phyloP scores from a whole-genome alignment of 2,797 vertebrate species.

The Pantherophis alleghaniensis region DNA sequence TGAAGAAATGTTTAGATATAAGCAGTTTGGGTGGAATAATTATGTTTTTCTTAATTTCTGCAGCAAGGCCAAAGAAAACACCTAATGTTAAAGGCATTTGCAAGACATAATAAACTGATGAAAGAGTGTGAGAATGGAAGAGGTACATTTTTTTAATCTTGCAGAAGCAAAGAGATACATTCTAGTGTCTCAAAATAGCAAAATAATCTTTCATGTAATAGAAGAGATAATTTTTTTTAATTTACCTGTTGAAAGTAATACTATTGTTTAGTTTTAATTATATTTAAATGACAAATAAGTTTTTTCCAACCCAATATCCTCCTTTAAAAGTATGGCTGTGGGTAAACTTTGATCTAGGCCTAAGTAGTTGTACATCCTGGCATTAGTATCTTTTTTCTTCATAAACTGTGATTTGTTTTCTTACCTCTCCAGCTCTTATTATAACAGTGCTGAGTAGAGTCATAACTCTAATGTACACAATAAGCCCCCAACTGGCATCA shows the following conservation, averaged over 20 bases:
- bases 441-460: background rate
- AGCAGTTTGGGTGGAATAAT: conserved; percentile 11
- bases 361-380: background rate
- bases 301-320: background rate
- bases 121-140: conserved; percentile 86
- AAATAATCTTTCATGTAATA: background rate
- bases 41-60: conserved; percentile 38
- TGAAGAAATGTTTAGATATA: conserved; percentile 8
- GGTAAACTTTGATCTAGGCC: background rate
- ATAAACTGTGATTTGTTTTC: conserved; percentile 41
- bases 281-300: background rate
- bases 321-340: background rate
- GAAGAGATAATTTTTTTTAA: background rate
- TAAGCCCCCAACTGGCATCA: background rate
- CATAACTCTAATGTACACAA: background rate
- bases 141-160: conserved; percentile 72
- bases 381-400: background rate
- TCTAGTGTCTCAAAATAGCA: background rate
- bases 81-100: conserved; percentile 82
- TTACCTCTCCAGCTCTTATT: background rate
- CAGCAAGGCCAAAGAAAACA: conserved; percentile 76
- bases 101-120: conserved; percentile 90
- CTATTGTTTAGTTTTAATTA: background rate
- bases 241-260: background rate
- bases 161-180: background rate